These are phyloP conservation scores for Melanotaenia nigrans DNA, from an alignment of 2,797 vertebrate species.

Conservation along the genomic window DNA sequence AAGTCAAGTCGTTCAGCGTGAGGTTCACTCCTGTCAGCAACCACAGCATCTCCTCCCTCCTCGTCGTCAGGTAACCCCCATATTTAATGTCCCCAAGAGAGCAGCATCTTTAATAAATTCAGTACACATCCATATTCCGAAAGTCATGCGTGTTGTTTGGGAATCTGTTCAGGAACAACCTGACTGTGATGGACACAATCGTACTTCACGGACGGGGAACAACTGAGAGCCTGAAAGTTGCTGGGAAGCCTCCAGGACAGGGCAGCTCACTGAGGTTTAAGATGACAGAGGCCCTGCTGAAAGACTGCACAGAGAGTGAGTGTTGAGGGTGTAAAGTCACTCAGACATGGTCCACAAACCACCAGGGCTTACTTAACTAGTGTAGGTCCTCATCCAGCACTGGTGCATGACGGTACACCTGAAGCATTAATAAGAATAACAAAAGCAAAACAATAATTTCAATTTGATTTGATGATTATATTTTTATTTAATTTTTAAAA, in stretches of 20 bases:
- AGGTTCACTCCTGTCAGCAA: constrained; percentile 92
- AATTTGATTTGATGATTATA: too few relatives aligned
- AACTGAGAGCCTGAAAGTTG: constrained; percentile 91
- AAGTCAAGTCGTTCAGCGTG: constrained; percentile 90
- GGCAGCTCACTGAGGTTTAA: constrained; percentile 96
- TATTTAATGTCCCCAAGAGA: neutral
- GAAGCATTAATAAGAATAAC: too few relatives aligned
- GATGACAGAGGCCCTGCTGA: constrained; percentile 94
- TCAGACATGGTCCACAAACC: too few relatives aligned
- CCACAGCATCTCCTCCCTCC: constrained; percentile 92
- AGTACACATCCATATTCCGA: neutral
- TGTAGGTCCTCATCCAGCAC: too few relatives aligned
- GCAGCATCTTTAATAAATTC: neutral
- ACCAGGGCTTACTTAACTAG: too few relatives aligned
- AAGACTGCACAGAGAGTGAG: constrained; percentile 97
- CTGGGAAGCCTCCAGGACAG: constrained; percentile 91
- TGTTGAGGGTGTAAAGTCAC: constrained; percentile 30
- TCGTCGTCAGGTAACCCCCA: constrained; percentile 89
- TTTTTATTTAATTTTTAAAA: too few relatives aligned
- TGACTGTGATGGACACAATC: constrained; percentile 93
- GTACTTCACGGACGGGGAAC: constrained; percentile 93
- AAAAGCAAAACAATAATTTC: too few relatives aligned
- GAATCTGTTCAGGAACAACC: constrained; percentile 89
- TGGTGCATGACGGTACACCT: too few relatives aligned
- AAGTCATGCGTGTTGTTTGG: neutral